Base-by-base conservation (phyloP, 1,140 invertebrate species). In the Bombyx mandarina region DNA sequence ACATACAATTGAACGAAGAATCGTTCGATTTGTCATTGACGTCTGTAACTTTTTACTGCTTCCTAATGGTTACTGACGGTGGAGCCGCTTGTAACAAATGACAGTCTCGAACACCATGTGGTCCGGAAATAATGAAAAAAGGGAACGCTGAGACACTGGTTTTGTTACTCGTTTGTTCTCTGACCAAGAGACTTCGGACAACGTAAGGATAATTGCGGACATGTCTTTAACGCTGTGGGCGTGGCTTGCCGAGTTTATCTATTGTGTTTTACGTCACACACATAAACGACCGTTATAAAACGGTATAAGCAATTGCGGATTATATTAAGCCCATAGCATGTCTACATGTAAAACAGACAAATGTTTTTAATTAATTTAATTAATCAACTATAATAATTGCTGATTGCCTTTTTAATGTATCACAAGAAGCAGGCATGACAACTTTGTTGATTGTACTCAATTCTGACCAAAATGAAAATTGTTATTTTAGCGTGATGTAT, bases 241-340 rank as follows among this genome's bases (percentile, higher is more conserved):
- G 66, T n/a, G 5, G 69, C 54, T 55, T 61, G 59, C 49, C 7
- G 45, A 47, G 47, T 18, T 57, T 62, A 54, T 62, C 75, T 67
- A 81, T 81, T 78, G 75, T 81, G 55, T 67, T 70, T 67, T 65
- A 72, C 71, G 65, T 63, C 65, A 55, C 65, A 66, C 73, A n/a
- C n/a, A 76, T 77, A 78, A 71, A 80, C 76, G 71, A 77, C 80
- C 80, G 80, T 81, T 78, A 83, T 81, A 70, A 75, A 71, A 69
- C 63, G 67, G 77, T 79, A 81, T 83, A 81, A 58, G 62, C n/a
- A n/a, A 35, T 35, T 35, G 26, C 0, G 26, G 69, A 70, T 75
- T 65, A 74, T 76, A 80, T 75, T 80, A 65, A n/a, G n/a, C 71
- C 56, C 61, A 66, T 69, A 71, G 76, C 76, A 75, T 75, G 67